Conservation (phyloP, 2,797 vertebrate species). For the Gymnothorax reevesii region DNA sequence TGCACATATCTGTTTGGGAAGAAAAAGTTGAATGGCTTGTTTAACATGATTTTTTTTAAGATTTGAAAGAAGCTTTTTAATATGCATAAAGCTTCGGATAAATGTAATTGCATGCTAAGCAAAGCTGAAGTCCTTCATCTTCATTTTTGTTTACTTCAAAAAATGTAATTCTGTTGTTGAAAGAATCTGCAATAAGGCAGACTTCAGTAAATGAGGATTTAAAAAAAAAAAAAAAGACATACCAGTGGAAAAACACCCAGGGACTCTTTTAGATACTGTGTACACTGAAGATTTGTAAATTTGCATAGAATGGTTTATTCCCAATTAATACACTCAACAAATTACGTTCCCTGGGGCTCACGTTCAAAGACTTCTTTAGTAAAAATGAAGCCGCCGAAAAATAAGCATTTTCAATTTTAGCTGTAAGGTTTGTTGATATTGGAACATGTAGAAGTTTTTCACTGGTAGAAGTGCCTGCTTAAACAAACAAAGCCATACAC, state of each 20-base stretch:
- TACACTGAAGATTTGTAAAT: neutral
- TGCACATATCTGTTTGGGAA: neutral
- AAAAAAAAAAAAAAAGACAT: neutral
- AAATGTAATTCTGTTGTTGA: neutral
- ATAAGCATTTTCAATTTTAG: neutral
- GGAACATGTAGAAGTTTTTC: neutral
- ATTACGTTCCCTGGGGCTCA: neutral
- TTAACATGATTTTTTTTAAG: neutral
- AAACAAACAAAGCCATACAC: neutral
- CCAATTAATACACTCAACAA: neutral
- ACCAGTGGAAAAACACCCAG: neutral
- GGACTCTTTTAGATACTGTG: neutral
- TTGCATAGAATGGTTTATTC: neutral
- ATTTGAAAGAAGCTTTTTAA: neutral
- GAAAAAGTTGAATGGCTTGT: neutral
- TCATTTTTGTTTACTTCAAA: neutral
- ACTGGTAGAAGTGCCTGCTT: neutral
- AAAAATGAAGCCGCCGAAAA: neutral
- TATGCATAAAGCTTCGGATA: neutral
- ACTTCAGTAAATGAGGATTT: neutral
- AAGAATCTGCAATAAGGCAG: neutral
- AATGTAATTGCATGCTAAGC: neutral
- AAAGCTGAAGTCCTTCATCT: neutral
- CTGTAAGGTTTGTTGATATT: neutral
- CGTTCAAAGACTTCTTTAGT: neutral